Base-by-base conservation (phyloP, 2,113 vertebrate genomes). In the Paracanthobrama guichenoti region DNA sequence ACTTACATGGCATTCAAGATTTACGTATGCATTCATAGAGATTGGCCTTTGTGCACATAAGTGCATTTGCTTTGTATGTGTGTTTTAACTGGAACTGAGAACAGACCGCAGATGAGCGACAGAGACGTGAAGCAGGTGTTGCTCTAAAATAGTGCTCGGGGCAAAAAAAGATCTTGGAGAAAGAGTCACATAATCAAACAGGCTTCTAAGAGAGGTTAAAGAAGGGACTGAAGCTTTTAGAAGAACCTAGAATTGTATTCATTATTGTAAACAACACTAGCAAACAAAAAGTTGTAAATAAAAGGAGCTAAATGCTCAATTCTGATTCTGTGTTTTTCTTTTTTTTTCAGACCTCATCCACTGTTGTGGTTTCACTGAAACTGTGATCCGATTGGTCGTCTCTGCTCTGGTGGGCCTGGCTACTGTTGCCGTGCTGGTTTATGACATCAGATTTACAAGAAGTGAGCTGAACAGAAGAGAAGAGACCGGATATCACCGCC, bases 381-480 rank as follows among this genome's bases (percentile, higher is more conserved):
- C 31, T 42, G 26, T 60, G 31, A 59, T 42, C 6, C 75, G 75
- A 59, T 78, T 78, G 75, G 75, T 4, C 0, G 3, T 59, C 6
- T 57, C 75, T 24, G 75, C 11, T n/a, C 50, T 77, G 28, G 75
- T 77, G 50, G 31, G 75, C 39, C 0, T 77, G 53, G 53, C 53
- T 14, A 20, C 75, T 59, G 53, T 59, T 39, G 75, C 75, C 14
- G 4, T 59, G 20, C 31, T 78, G 53, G 6, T 78, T 9, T 60
- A 78, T 60, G 75, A 78, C 31, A 24, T 78, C 31, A 35, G 20
- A 60, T 78, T 55, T 4, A 42, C 53, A 78, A 42, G 75, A 78
- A 39, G 7, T 16, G 53, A 59, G 42, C 12, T 72, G 42, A 24
- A 8, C 69, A 24, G 22, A 4, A 24, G 5, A 24, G n/a, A 72